Evolutionary conservation across 2,888 invertebrate species (phyloP), one percentile per base, ranked within the genome.

Genomic region (Nomada ruficornis): DNA sequence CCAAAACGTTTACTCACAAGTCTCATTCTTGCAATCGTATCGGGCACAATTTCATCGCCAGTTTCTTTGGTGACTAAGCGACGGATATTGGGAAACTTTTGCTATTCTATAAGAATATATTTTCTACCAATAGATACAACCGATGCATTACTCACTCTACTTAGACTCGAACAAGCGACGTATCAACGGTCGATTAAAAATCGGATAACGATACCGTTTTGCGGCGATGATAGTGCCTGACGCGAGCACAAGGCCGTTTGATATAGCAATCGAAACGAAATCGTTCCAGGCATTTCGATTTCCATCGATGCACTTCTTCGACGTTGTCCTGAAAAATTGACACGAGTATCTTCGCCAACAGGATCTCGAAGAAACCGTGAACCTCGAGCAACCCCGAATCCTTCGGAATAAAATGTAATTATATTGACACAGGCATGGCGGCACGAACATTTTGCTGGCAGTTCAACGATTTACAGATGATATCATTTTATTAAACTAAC

Each of bases 131-230:
- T 7, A 36, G 36, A 36, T 36, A 7, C 36, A 36, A 36, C 36
- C 7, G 1, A 15, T 13, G 47, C 15, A 10, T 57, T 57, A 57
- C 26, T 20, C 20, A 9, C 13, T 57, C 13, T 23, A 57, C 23
- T 13, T 54, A 7, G 10, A 54, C 20, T 54, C 20, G 20, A 9
- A 11, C 54, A 54, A 20, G 20, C 20, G 20, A 20, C 26, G 9
- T 69, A 70, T 54, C 69, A 42, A 23, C 18, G 67, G 20, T 54
- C 29, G 62, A 63, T 71, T 20, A 76, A 36, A 65, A 71, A 63
- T 71, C 23, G 18, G 81, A 82, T 82, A 82, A 71, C 50, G 64
- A 69, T 59, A 67, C 15, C 13, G 23, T 72, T 44, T 80, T 54
- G 13, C 2, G 10, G 36, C 10, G 15, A 42, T 44, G 81, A 82